A percentile compares a stretch with the other conserved stretches of the same genome.
phyloP scores from a whole-genome alignment of 2,888 invertebrate genomes.

The Eristalis pertinax region DNA sequence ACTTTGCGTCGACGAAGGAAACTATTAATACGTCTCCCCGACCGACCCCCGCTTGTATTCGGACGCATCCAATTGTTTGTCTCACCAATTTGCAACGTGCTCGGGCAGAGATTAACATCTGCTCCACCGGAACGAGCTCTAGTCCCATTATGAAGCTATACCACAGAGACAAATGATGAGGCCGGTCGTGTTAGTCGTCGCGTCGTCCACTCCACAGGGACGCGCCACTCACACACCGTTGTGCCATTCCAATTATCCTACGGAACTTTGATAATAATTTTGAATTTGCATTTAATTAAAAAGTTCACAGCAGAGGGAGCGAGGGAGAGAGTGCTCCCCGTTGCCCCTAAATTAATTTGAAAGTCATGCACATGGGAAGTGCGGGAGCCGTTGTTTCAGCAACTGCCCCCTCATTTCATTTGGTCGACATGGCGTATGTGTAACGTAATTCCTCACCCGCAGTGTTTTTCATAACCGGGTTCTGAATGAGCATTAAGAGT shows the following conservation, averaged over 20 bases:
- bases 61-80: neutral
- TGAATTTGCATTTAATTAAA: neutral
- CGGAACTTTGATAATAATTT: neutral
- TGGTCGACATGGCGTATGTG: neutral
- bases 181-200: neutral
- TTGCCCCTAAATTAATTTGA: neutral
- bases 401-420: neutral
- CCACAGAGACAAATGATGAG: neutral
- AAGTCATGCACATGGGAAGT: neutral
- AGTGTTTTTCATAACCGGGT: neutral
- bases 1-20: neutral
- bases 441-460: neutral
- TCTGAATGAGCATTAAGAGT: neutral
- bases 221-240: neutral
- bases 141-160: neutral
- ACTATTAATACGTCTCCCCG: neutral
- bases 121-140: neutral
- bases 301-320: neutral
- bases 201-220: neutral
- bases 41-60: neutral
- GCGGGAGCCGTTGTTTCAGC: neutral
- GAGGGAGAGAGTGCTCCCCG: neutral
- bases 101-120: neutral
- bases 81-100: neutral
- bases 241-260: neutral